Base-by-base conservation (phyloP, 1,140 invertebrate species). In the Conus betulinus region DNA sequence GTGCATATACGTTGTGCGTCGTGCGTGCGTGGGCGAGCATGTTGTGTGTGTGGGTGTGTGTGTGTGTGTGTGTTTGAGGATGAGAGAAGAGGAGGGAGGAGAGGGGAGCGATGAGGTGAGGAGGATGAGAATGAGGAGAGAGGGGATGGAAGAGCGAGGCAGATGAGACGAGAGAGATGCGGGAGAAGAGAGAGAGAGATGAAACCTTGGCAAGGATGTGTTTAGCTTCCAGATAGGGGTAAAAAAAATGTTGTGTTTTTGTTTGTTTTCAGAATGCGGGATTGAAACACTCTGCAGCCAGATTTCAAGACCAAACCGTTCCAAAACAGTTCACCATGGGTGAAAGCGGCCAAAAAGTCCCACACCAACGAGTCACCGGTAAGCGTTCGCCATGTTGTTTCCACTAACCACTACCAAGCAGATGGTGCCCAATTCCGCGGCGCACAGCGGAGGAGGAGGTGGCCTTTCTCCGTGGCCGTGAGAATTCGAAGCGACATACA, bases 401-500 rank as follows among this genome's bases (percentile, higher is more conserved):
- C 67, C 20, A 57, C 17, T 15, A 71, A 87, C 23, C 85, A 87
- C n/a, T n/a, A n/a, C n/a, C n/a, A n/a, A n/a, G 55, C 82, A 11
- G 55, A 55, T 15, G 71, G n/a, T 39, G 25, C 17, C 67, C 15
- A 87, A 87, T 71, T 53, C 74, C 10, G 85, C 85, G 10, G n/a
- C 39, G 71, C 17, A 87, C 85, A 13, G 0, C 71, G 57, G 78
- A 87, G 23, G 92, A 92, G 85, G 87, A n/a, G n/a, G n/a, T 88
- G 23, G 85, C 91, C 25, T 92, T 92, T 82, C 39, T 93, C 13
- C 88, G 90, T 67, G 91, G n/a, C 92, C 3, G 87, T 88, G 25
- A n/a, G 92, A 93, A 52, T 90, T 92, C 25, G n/a, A n/a, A 92
- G 92, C 25, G 92, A 92, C 76, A 90, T 91, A n/a, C 53, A 88